Percentiles rank a stretch among this genome's conserved stretches.
Evolutionary conservation across 2,113 vertebrate species (phyloP).

Genomic region (Campylorhamphus procurvoides): DNA sequence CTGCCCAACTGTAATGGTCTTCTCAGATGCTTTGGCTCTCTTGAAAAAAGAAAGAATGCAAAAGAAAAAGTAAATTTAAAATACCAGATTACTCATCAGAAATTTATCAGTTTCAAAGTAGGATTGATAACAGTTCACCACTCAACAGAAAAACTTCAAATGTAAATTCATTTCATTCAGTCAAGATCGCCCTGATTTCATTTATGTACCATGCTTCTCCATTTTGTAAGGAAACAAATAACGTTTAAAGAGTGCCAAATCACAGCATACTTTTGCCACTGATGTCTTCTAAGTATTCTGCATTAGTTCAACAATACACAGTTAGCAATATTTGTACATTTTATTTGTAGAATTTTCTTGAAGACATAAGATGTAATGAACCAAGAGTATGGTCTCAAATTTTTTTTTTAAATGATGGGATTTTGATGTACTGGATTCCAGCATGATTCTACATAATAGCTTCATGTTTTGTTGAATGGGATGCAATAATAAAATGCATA

Average conservation of each 20-base stretch:
- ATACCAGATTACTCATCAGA: not conserved
- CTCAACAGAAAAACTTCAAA: not conserved
- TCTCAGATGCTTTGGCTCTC: constrained; percentile 81
- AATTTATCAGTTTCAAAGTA: not conserved
- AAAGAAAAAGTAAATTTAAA: not conserved
- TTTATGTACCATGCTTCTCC: not conserved
- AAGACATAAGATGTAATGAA: not conserved
- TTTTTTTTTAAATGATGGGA: not conserved
- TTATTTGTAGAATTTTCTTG: not conserved
- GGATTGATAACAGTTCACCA: not conserved
- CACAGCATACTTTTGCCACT: not conserved
- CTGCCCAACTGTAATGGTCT: constrained; percentile 86
- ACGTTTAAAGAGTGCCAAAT: not conserved
- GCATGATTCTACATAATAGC: not conserved
- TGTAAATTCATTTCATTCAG: not conserved
- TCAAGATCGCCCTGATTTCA: not conserved
- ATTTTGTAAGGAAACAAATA: not conserved
- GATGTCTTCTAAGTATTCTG: not conserved
- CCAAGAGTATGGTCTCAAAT: not conserved
- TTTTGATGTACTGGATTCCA: not conserved
- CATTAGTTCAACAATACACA: not conserved
- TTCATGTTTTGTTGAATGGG: not conserved
- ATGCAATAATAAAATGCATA: not conserved
- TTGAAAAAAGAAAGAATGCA: constrained; percentile 45
- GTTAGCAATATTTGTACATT: not conserved